Evolutionary conservation across 1,140 invertebrate species (phyloP).

Genomic region (Ylistrum balloti): DNA sequence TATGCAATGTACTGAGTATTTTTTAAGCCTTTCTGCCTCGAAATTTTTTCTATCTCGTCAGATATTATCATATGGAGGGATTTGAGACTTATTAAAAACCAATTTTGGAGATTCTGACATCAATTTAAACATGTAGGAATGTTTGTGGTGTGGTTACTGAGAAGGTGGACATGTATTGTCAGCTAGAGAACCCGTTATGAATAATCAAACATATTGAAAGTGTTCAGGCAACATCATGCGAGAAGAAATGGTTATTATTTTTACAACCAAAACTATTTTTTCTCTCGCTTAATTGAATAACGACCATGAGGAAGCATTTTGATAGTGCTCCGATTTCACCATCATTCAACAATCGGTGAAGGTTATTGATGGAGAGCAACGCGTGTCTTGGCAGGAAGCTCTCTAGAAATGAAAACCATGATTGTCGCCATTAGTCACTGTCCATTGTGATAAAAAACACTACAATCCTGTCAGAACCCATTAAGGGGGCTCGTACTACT

Average conservation of each 20-base stretch:
- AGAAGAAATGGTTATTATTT: slow-evolving; percentile 28
- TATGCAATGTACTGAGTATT: not conserved
- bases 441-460: slow-evolving; percentile 39
- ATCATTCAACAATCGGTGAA: not conserved
- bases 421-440: slow-evolving; percentile 38
- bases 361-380: slow-evolving; percentile 27
- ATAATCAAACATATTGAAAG: slow-evolving; percentile 29
- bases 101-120: not conserved
- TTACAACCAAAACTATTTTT: slow-evolving; percentile 29
- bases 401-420: slow-evolving; percentile 38
- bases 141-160: not conserved
- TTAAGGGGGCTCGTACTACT: slow-evolving; percentile 13
- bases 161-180: not conserved
- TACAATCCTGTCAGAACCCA: slow-evolving; percentile 22
- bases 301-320: not conserved
- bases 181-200: not conserved
- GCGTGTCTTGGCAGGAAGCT: slow-evolving; percentile 36
- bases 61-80: not conserved
- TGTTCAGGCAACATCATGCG: not conserved
- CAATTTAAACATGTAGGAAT: not conserved
- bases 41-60: not conserved
- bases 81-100: not conserved
- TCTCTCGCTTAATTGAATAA: slow-evolving; percentile 39
- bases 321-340: slow-evolving; percentile 32
- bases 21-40: too few species aligned